These are phyloP conservation scores for Cliona cf. orientalis DNA, from an alignment of 37 sponge, comb jelly and placozoan species.

Conservation along the genomic window DNA sequence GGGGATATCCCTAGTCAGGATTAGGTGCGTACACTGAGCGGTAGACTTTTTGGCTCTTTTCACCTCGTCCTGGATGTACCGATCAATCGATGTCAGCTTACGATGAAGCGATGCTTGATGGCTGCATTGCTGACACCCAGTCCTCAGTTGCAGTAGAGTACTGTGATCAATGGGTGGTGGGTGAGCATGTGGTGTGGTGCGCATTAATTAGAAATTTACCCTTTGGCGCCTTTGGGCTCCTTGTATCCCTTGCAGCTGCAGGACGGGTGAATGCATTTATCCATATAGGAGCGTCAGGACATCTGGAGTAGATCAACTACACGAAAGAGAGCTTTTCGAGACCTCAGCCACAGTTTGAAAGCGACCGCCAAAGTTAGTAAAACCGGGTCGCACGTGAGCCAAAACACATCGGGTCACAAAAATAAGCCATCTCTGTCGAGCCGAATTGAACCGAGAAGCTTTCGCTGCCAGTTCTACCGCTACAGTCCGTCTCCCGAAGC, in stretches of 20 bases:
- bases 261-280: slow-evolving; percentile 31
- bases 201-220: slow-evolving; percentile 35
- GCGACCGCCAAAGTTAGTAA: too few relatives aligned
- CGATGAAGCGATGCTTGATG: slow-evolving; percentile 45
- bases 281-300: too few relatives aligned
- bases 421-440: too few relatives aligned
- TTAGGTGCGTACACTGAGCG: slow-evolving; percentile 10
- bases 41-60: not conserved
- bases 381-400: too few relatives aligned
- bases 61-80: slow-evolving; percentile 27
- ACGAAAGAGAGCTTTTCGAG: too few relatives aligned
- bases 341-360: too few relatives aligned
- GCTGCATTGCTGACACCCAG: slow-evolving; percentile 36
- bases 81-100: slow-evolving; percentile 37
- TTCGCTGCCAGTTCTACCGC: too few relatives aligned
- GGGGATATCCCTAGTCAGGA: slow-evolving; percentile 20
- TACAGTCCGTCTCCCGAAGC: not conserved
- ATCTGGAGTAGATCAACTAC: too few relatives aligned
- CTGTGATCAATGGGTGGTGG: not conserved
- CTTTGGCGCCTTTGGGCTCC: slow-evolving; percentile 13
- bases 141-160: slow-evolving; percentile 17
- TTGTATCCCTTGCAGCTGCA: slow-evolving; percentile 39
- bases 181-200: not conserved
- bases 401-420: too few relatives aligned
- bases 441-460: too few relatives aligned